Conservation (phyloP, 2,888 invertebrate genomes). For the Microctonus hyperodae region DNA sequence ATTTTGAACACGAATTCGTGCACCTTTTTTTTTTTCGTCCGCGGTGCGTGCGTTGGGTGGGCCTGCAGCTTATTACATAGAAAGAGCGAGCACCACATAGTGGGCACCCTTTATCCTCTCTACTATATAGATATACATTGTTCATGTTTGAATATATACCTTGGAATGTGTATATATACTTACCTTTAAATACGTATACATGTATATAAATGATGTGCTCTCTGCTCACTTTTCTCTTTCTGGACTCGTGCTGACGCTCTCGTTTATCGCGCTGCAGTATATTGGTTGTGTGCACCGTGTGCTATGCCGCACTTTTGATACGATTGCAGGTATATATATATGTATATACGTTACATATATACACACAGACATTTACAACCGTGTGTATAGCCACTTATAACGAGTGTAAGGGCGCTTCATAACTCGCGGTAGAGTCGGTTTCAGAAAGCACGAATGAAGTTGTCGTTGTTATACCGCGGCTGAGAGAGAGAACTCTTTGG, state of each 20-base stretch:
- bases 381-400: slow-evolving; percentile 27
- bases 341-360: slow-evolving; percentile 23
- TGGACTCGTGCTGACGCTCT: background rate
- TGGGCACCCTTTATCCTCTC: background rate
- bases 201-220: background rate
- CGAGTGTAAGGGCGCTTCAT: slow-evolving; percentile 51
- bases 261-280: slow-evolving; percentile 26
- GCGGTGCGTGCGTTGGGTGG: slow-evolving; percentile 31
- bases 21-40: slow-evolving; percentile 12
- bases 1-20: slow-evolving; percentile 29
- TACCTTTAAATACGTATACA: background rate
- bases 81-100: background rate
- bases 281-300: slow-evolving; percentile 28
- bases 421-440: slow-evolving; percentile 46
- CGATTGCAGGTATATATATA: too few relatives aligned
- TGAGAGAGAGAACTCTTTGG: slow-evolving; percentile 42
- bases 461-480: slow-evolving; percentile 55
- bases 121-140: background rate
- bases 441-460: slow-evolving; percentile 59
- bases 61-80: slow-evolving; percentile 5
- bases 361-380: background rate
- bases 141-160: background rate
- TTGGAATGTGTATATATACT: background rate
- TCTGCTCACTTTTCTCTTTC: background rate
- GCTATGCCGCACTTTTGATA: slow-evolving; percentile 19